Evolutionary conservation across 2,113 vertebrate genomes (phyloP).

Genomic region (Vicugna pacos): DNA sequence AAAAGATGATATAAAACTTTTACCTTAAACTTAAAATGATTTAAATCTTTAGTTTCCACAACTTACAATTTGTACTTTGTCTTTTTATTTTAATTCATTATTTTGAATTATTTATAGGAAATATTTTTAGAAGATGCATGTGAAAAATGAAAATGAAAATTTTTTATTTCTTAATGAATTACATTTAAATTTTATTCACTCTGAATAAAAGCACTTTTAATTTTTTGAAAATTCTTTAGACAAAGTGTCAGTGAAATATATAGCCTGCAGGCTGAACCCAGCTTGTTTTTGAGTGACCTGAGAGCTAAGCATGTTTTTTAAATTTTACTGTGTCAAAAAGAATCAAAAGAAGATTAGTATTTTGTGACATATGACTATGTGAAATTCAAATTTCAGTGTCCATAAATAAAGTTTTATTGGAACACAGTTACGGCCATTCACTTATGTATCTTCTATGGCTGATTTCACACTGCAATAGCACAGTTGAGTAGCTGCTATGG

Average conservation of each 20-base stretch:
- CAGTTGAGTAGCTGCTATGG: background rate
- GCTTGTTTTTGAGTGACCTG: background rate
- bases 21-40: background rate
- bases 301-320: background rate
- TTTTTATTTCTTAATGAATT: background rate
- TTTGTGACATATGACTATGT: background rate
- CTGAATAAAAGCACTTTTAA: background rate
- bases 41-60: background rate
- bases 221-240: background rate
- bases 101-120: background rate
- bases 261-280: background rate
- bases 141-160: background rate
- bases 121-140: background rate
- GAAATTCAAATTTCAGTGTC: background rate
- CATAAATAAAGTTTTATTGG: background rate
- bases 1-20: background rate
- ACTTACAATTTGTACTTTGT: background rate
- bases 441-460: background rate
- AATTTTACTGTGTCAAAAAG: background rate
- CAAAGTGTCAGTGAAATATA: background rate
- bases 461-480: background rate
- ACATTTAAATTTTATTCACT: background rate
- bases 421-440: background rate
- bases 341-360: background rate
- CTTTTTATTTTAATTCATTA: background rate